These are phyloP conservation scores for Ephestia elutella DNA, from an alignment of 1,140 invertebrate species.

Conservation along the genomic window DNA sequence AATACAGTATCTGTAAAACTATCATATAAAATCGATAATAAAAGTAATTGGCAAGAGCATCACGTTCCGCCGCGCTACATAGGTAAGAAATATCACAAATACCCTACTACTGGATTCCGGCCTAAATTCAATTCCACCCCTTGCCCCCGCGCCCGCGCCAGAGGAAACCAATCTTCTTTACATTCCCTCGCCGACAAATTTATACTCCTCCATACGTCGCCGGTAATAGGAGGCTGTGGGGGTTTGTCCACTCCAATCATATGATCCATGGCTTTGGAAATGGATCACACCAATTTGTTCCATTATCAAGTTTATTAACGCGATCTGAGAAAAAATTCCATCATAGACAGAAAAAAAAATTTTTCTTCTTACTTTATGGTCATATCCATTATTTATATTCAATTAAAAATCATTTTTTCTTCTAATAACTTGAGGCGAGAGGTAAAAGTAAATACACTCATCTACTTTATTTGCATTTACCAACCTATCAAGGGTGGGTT, in stretches of 20 bases:
- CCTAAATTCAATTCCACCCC: conserved; percentile 67
- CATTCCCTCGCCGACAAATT: conserved; percentile 67
- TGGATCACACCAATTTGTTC: too few relatives aligned
- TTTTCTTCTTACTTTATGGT: too few relatives aligned
- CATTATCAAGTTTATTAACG: too few relatives aligned
- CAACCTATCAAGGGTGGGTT: too few relatives aligned
- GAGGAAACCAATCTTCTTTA: conserved; percentile 69
- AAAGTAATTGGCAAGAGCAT: conserved; percentile 37
- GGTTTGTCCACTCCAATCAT: background rate
- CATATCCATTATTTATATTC: too few relatives aligned
- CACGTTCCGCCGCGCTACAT: conserved; percentile 34
- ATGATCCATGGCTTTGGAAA: background rate
- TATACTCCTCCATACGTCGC: conserved; percentile 61
- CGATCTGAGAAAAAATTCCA: too few relatives aligned
- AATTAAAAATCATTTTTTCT: too few relatives aligned
- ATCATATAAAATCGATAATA: conserved; percentile 18
- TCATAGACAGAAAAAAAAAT: too few relatives aligned
- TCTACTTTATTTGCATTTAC: too few relatives aligned
- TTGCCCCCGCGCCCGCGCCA: conserved; percentile 43
- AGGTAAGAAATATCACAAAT: conserved; percentile 52
- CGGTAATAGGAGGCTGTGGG: conserved; percentile 36
- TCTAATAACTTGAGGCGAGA: too few relatives aligned
- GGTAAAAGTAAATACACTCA: too few relatives aligned
- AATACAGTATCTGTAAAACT: too few relatives aligned
- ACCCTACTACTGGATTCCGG: conserved; percentile 48